A percentile compares a stretch with the other conserved stretches of the same genome.
phyloP scores from a whole-genome alignment of 2,113 vertebrate genomes.

The Platysteira castanea region DNA sequence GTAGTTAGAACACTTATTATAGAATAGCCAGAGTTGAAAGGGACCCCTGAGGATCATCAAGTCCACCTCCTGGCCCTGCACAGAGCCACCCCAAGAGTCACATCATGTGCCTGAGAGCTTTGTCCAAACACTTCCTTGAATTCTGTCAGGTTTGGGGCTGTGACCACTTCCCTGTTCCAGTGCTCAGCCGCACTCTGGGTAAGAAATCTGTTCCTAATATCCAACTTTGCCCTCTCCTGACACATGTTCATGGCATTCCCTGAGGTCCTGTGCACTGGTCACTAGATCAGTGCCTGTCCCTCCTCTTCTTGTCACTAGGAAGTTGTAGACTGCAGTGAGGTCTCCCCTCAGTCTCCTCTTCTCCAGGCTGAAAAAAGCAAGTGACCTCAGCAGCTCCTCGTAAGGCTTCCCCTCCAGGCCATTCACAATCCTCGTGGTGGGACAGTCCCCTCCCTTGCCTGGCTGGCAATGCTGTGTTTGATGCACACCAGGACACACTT shows the following conservation, averaged over 20 bases:
- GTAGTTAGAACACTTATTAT: not conserved
- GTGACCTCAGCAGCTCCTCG: not conserved
- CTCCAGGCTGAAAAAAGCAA: not conserved
- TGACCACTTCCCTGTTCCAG: not conserved
- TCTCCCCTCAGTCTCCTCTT: not conserved
- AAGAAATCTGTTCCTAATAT: not conserved
- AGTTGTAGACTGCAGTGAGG: not conserved
- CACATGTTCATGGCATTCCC: not conserved
- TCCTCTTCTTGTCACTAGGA: not conserved
- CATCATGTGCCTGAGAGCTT: not conserved
- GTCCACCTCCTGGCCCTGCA: not conserved
- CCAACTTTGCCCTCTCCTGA: not conserved
- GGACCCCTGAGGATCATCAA: not conserved
- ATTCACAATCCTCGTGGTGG: accelerated
- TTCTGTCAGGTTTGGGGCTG: not conserved
- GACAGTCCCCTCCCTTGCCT: not conserved
- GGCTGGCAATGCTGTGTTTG: not conserved
- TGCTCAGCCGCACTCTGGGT: not conserved
- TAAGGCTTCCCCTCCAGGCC: not conserved
- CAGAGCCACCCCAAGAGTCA: not conserved
- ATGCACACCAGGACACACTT: accelerated
- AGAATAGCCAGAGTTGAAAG: not conserved
- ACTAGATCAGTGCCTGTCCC: not conserved
- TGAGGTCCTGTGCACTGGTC: not conserved
- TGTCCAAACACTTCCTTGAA: not conserved